Conservation (phyloP, 2,888 invertebrate species). For the Synanthedon andrenaeformis region DNA sequence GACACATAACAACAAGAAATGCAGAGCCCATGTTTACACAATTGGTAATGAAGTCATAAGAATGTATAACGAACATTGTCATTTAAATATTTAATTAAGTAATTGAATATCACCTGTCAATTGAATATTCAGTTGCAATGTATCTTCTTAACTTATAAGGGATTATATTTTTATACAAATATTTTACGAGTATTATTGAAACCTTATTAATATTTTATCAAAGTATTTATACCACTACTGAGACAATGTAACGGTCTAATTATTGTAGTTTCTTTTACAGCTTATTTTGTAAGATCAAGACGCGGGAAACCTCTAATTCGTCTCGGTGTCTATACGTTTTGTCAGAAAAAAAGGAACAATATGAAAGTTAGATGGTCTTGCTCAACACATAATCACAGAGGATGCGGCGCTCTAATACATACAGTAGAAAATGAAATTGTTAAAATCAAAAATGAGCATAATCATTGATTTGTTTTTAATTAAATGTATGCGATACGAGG, state of each 20-base stretch:
- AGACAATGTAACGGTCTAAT: too few species aligned
- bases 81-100: not conserved
- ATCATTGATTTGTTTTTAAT: conserved; percentile 7
- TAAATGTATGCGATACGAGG: not conserved
- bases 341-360: not conserved
- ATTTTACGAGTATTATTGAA: too few species aligned
- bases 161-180: too few species aligned
- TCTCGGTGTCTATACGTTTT: not conserved
- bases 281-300: not conserved
- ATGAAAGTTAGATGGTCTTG: conserved; percentile 21
- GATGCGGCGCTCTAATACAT: conserved; percentile 27
- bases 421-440: conserved; percentile 26
- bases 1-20: conserved; percentile 21
- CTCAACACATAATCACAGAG: conserved; percentile 29
- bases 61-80: conserved; percentile 8
- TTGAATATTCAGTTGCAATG: too few species aligned
- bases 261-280: not conserved
- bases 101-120: too few species aligned
- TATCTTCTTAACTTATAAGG: too few species aligned
- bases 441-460: conserved; percentile 16
- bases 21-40: conserved; percentile 16
- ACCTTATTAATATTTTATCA: too few species aligned
- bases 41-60: conserved; percentile 13
- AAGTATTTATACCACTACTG: too few species aligned
- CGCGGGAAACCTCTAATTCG: conserved; percentile 1